Percentiles rank a stretch among this genome's conserved stretches.
Conservation (phyloP, 2,797 vertebrate genomes). For the Onychomys arenicola region DNA sequence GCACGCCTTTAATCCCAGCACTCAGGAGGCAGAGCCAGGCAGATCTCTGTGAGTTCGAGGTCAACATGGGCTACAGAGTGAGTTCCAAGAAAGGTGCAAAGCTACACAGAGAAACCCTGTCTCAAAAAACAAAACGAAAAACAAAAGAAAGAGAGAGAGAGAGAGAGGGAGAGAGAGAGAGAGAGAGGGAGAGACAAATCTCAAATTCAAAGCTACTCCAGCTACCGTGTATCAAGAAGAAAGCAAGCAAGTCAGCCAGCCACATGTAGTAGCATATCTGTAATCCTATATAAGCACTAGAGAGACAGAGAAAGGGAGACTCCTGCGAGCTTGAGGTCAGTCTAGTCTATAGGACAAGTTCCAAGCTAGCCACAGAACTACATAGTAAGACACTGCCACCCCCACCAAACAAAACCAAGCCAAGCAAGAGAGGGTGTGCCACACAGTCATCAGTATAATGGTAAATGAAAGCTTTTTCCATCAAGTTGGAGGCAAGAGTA, state of each 20-base stretch:
- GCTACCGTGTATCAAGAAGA: background rate
- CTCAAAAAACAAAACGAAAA: no score
- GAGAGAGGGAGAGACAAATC: background rate
- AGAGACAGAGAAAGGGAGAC: background rate
- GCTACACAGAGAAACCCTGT: no score
- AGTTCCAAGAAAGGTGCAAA: no score
- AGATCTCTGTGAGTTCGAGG: no score
- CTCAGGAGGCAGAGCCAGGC: no score
- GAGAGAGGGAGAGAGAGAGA: rapidly evolving
- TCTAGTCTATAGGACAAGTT: background rate
- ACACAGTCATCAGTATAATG: background rate
- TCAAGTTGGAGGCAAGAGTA: background rate
- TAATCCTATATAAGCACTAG: background rate
- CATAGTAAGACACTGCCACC: background rate
- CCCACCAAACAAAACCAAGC: background rate
- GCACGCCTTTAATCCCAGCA: no score
- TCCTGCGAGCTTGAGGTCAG: no score
- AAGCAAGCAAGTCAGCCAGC: no score
- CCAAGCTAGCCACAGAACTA: background rate
- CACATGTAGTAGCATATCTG: no score
- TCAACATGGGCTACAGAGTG: no score
- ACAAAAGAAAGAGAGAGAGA: no score
- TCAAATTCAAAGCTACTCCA: background rate
- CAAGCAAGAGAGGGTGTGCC: background rate
- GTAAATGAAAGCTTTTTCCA: constrained; percentile 17